A percentile compares a stretch with the other conserved stretches of the same genome.
Evolutionary conservation across 1,140 invertebrate species (phyloP).

Genomic region (Zaprionus taronus): DNA sequence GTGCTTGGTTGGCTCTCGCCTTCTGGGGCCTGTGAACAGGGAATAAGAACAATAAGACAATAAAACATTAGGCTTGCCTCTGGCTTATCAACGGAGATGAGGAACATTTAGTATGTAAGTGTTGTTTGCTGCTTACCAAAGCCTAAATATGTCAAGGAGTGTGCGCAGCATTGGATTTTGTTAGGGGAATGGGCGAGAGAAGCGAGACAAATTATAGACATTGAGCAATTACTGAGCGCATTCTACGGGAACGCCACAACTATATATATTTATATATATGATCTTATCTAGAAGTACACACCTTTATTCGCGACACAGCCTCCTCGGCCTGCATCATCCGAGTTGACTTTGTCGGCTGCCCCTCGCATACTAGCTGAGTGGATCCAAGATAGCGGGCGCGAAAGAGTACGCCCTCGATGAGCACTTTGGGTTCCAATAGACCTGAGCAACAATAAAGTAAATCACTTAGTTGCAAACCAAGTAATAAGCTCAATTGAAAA

Average conservation of each 20-base stretch:
- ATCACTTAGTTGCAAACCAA: conserved; percentile 4
- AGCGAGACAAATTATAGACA: conserved; percentile 49
- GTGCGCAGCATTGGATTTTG: conserved; percentile 56
- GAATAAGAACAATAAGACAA: conserved; percentile 24
- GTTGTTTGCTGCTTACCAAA: conserved; percentile 65
- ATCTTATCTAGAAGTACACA: conserved; percentile 84
- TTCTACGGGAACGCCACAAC: conserved; percentile 20
- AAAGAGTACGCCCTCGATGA: conserved; percentile 99
- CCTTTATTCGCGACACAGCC: conserved; percentile 99
- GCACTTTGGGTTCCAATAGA: conserved; percentile 94
- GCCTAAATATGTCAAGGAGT: conserved; percentile 58
- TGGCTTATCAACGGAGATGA: not conserved
- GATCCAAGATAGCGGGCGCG: conserved; percentile 98
- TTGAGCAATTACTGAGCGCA: conserved; percentile 21
- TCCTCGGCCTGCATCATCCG: conserved; percentile 99
- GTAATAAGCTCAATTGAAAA: conserved; percentile 38
- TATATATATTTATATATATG: not conserved
- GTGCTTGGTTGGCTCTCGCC: conserved; percentile 99
- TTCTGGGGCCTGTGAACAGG: conserved; percentile 93
- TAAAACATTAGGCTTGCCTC: not conserved
- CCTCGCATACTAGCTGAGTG: conserved; percentile 98
- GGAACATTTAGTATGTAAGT: conserved; percentile 5
- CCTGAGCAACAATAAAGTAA: conserved; percentile 85
- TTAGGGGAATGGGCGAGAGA: conserved; percentile 34
- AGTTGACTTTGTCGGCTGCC: conserved; percentile 98